phyloP scores from a whole-genome alignment of 2,113 vertebrate species.

The Planiliza haematocheilus region DNA sequence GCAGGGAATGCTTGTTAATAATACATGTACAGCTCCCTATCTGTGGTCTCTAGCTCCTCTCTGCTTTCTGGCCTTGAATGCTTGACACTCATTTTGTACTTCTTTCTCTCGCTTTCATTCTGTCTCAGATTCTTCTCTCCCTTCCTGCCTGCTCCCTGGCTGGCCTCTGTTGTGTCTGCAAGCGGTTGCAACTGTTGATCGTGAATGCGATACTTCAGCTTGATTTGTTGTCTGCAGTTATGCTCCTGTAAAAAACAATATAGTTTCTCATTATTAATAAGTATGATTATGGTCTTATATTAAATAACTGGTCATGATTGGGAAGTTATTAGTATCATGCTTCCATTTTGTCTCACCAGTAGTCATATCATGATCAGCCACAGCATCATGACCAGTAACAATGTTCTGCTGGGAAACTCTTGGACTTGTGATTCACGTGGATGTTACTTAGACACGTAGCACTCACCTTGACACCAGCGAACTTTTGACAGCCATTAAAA shows the following conservation, averaged over 20 bases:
- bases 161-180: conserved; percentile 23
- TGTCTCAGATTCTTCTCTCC: conserved; percentile 4
- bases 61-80: conserved; percentile 30
- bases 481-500: too few species aligned
- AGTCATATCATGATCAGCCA: too few species aligned
- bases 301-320: too few species aligned
- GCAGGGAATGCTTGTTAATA: conserved; percentile 64
- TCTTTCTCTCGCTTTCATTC: conserved; percentile 6
- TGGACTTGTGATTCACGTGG: too few species aligned
- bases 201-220: conserved; percentile 25
- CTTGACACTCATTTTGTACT: conserved; percentile 29
- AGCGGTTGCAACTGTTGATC: conserved; percentile 30
- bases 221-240: conserved; percentile 7
- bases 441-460: too few species aligned
- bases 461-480: too few species aligned
- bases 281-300: not conserved
- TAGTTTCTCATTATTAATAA: too few species aligned
- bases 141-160: not conserved
- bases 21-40: conserved; percentile 57
- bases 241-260: too few species aligned
- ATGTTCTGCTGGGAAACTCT: too few species aligned
- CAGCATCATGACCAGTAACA: too few species aligned
- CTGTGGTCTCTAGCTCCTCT: conserved; percentile 33
- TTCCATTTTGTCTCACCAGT: too few species aligned
- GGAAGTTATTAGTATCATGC: too few species aligned